These are phyloP conservation scores for Rhabdomys dilectus DNA, from an alignment of 2,113 vertebrate species.

Conservation along the genomic window DNA sequence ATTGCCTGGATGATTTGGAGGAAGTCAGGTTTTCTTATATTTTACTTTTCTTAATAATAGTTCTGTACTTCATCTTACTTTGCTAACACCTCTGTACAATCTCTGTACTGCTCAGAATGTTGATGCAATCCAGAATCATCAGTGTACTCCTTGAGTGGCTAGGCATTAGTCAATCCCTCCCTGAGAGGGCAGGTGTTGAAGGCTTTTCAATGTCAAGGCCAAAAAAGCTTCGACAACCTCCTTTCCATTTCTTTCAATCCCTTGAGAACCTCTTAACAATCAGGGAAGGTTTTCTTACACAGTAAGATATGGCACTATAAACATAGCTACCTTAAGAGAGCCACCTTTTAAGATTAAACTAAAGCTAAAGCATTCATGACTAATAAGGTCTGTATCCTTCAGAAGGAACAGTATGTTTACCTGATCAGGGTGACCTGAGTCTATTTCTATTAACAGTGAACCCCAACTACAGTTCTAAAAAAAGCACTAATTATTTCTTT, in stretches of 20 bases:
- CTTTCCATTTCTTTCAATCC: not conserved
- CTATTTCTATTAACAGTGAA: not conserved
- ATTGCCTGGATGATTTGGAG: conserved; percentile 25
- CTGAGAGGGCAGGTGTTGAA: not conserved
- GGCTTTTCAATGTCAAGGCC: not conserved
- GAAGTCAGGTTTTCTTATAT: not conserved
- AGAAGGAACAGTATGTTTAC: not conserved
- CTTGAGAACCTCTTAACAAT: not conserved
- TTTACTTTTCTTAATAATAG: not conserved
- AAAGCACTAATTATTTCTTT: not conserved
- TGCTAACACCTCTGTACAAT: not conserved
- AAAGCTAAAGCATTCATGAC: not conserved
- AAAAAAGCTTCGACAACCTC: not conserved
- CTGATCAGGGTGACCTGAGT: not conserved
- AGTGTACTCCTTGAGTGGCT: accelerated
- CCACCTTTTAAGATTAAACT: not conserved
- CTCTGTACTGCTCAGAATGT: not conserved
- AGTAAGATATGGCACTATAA: not conserved
- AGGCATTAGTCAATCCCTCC: not conserved
- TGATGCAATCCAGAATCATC: not conserved
- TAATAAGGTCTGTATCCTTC: not conserved
- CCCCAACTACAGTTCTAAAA: not conserved
- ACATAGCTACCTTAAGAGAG: not conserved
- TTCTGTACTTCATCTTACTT: not conserved
- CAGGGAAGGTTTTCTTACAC: conserved; percentile 1